phyloP scores from a whole-genome alignment of 1,140 invertebrate species.

The Lordiphosa stackelbergi region DNA sequence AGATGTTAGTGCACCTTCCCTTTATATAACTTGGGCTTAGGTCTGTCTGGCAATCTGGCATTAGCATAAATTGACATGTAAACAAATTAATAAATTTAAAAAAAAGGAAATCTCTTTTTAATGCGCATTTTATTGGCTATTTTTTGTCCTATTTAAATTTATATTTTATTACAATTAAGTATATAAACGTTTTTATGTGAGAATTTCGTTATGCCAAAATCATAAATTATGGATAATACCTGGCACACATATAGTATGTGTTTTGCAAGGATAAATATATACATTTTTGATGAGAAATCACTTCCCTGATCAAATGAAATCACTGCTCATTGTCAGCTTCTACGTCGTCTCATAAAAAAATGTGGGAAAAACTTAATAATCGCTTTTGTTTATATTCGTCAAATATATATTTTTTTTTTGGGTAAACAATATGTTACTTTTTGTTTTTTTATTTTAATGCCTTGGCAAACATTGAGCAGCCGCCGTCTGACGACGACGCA shows the following conservation, averaged over 20 bases:
- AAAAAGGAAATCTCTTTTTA: conserved; percentile 16
- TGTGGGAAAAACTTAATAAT: conserved; percentile 55
- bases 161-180: conserved; percentile 10
- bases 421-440: conserved; percentile 48
- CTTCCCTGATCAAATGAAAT: not conserved
- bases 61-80: conserved; percentile 8
- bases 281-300: no score
- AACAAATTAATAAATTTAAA: conserved; percentile 47
- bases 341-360: conserved; percentile 25
- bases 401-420: conserved; percentile 28
- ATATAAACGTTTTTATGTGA: conserved; percentile 35
- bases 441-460: conserved; percentile 39
- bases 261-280: no score
- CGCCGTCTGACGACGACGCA: conserved; percentile 25
- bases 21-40: no score
- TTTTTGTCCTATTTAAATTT: conserved; percentile 19
- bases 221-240: conserved; percentile 29
- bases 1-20: no score
- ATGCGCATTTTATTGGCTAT: conserved; percentile 35
- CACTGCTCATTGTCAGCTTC: conserved; percentile 3
- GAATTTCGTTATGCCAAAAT: conserved; percentile 22
- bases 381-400: conserved; percentile 45
- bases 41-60: no score
- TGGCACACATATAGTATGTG: no score
- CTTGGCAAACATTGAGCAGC: conserved; percentile 49